Percentiles rank a stretch among this genome's conserved stretches.
phyloP scores from a whole-genome alignment of 2,113 vertebrate species.

The Isurus oxyrinchus region DNA sequence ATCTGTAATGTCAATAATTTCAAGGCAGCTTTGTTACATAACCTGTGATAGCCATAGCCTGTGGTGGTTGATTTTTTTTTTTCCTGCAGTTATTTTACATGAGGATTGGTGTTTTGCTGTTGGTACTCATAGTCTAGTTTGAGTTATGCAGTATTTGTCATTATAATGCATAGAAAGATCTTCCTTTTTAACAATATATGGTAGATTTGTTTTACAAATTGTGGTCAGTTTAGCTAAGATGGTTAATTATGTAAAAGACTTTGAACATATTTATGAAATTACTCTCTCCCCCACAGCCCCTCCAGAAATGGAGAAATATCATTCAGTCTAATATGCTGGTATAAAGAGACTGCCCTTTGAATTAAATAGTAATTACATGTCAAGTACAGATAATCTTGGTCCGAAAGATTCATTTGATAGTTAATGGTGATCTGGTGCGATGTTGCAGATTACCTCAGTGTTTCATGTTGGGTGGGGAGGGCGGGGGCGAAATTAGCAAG shows the following conservation, averaged over 20 bases:
- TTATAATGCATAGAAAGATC: neutral
- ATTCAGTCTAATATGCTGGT: neutral
- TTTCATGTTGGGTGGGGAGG: neutral
- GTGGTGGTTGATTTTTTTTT: neutral
- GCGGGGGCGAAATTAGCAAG: neutral
- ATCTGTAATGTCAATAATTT: neutral
- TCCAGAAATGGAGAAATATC: neutral
- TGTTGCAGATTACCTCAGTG: neutral
- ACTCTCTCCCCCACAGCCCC: neutral
- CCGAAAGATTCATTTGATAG: neutral
- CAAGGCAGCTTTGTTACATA: neutral
- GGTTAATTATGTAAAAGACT: neutral
- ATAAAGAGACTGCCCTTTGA: neutral
- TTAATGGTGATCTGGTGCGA: neutral
- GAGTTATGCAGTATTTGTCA: neutral
- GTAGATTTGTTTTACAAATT: neutral
- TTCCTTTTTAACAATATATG: neutral
- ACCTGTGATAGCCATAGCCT: neutral
- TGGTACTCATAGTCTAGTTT: neutral
- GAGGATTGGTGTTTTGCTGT: neutral
- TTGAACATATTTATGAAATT: neutral
- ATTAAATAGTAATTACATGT: neutral
- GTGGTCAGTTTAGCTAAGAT: neutral
- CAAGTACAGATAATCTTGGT: neutral
- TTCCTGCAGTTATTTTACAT: neutral